phyloP scores from a whole-genome alignment of 2,113 vertebrate species.

The Pontoporia blainvillei region DNA sequence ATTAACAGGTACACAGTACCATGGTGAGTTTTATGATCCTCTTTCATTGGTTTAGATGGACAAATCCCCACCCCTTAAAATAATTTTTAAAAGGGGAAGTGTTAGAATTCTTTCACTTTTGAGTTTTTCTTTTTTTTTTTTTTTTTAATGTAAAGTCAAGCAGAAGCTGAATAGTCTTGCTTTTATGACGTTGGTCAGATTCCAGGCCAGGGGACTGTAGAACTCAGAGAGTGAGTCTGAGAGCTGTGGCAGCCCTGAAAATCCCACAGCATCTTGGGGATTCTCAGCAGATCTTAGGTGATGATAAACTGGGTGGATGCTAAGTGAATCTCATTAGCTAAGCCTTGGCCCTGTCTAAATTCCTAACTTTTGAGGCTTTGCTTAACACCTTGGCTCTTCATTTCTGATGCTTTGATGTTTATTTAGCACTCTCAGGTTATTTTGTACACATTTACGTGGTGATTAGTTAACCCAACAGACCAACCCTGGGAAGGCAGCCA shows the following conservation, averaged over 20 bases:
- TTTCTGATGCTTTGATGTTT: constrained; percentile 60
- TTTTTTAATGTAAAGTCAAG: background rate
- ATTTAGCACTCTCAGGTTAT: constrained; percentile 52
- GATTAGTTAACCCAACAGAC: constrained; percentile 66
- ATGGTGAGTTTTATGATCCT: background rate
- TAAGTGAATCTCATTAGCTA: background rate
- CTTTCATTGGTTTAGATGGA: background rate
- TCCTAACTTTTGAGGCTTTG: constrained; percentile 7
- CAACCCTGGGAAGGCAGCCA: constrained; percentile 67
- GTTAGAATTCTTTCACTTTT: background rate
- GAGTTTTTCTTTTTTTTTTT: background rate
- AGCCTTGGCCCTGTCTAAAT: background rate
- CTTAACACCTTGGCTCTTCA: constrained; percentile 48
- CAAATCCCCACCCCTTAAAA: background rate
- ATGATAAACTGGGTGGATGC: background rate
- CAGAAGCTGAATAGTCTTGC: background rate
- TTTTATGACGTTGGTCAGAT: constrained; percentile 35
- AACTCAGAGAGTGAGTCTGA: background rate
- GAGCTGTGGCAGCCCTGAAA: background rate
- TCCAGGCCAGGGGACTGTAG: background rate
- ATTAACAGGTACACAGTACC: background rate
- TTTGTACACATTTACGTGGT: constrained; percentile 69
- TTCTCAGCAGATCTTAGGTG: background rate
- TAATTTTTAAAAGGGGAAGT: background rate
- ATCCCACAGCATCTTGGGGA: background rate